Evolutionary conservation across 2,888 invertebrate genomes (phyloP).

Genomic region (Drosophila birchii): DNA sequence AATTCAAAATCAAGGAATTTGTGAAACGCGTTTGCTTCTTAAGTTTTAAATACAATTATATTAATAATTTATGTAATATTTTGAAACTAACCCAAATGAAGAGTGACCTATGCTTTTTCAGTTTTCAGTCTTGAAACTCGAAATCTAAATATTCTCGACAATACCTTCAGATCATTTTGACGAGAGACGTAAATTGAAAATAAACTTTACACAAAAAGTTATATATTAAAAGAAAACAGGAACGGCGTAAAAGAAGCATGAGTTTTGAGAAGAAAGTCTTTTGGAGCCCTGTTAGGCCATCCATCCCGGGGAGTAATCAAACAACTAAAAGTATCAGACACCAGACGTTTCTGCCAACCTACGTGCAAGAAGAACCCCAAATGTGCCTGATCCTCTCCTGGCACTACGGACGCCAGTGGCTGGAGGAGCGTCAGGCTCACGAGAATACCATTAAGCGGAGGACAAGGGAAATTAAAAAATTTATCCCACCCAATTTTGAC

Average conservation of each 20-base stretch:
- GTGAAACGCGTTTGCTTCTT: too few species aligned
- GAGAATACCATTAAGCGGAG: not conserved
- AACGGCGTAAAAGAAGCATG: not conserved
- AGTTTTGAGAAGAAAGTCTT: not conserved
- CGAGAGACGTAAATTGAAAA: not conserved
- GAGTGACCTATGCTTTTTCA: not conserved
- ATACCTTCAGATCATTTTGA: not conserved
- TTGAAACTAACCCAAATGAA: not conserved
- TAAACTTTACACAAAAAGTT: not conserved
- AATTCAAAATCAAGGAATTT: too few species aligned
- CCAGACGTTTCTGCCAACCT: conserved; percentile 11
- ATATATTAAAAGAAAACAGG: conserved; percentile 1
- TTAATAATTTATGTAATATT: not conserved
- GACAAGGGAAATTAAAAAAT: not conserved
- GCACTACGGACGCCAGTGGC: conserved; percentile 38
- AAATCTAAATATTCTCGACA: conserved; percentile 1
- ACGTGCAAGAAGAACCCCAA: conserved; percentile 15
- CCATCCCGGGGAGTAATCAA: not conserved
- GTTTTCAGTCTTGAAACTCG: not conserved
- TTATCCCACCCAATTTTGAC: conserved; percentile 9
- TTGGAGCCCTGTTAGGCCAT: not conserved
- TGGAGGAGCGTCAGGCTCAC: conserved; percentile 16
- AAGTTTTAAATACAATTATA: too few species aligned
- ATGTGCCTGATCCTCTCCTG: conserved; percentile 27
- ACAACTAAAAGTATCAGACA: not conserved